Conservation (phyloP, 2,888 invertebrate species). For the Lochmaea crataegi region DNA sequence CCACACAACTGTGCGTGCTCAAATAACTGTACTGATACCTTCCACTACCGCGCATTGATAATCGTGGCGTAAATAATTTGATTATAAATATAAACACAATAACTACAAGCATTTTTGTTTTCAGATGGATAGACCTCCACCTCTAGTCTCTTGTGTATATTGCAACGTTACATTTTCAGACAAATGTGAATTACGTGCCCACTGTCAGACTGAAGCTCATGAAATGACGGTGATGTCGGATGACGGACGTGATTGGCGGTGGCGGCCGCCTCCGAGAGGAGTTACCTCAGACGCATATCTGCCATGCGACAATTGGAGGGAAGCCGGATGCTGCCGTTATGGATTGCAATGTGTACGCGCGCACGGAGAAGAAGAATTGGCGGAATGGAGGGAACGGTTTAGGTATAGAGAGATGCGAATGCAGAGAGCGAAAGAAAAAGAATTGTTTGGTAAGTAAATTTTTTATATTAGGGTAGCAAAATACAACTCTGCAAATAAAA, state of each 20-base stretch:
- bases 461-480: too few relatives aligned
- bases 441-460: constrained; percentile 69
- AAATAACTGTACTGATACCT: too few relatives aligned
- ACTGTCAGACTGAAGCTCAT: constrained; percentile 74
- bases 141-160: constrained; percentile 66
- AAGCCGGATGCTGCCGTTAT: constrained; percentile 72
- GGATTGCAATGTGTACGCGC: constrained; percentile 81
- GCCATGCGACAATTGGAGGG: constrained; percentile 71
- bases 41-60: too few relatives aligned
- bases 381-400: constrained; percentile 80
- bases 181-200: constrained; percentile 68
- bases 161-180: constrained; percentile 70
- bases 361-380: constrained; percentile 77
- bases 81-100: not conserved
- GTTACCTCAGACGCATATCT: constrained; percentile 74
- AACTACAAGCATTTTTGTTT: constrained; percentile 18
- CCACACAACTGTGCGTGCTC: too few relatives aligned
- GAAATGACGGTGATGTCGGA: constrained; percentile 74
- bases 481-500: too few relatives aligned
- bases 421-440: constrained; percentile 74
- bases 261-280: constrained; percentile 77
- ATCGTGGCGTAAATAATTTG: not conserved
- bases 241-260: constrained; percentile 76
- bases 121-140: constrained; percentile 45
- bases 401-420: constrained; percentile 74